A percentile compares a stretch with the other conserved stretches of the same genome.
Evolutionary conservation across 2,888 invertebrate species (phyloP).

Genomic region (Himalopsyche kuldschensis): DNA sequence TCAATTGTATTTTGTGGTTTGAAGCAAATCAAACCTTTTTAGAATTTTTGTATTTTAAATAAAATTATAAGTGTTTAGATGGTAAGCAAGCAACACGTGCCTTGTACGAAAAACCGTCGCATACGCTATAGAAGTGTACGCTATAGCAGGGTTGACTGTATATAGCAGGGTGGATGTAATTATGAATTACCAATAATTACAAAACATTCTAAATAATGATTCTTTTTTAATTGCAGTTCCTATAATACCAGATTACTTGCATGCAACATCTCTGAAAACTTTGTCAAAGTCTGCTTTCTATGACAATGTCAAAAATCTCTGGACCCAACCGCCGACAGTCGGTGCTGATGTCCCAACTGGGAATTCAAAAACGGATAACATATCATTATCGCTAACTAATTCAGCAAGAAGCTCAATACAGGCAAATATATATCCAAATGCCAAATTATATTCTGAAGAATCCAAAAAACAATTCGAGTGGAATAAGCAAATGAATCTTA

Average conservation of each 20-base stretch:
- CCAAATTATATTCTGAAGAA: too few species aligned
- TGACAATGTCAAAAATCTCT: constrained; percentile 45
- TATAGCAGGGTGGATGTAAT: constrained; percentile 20
- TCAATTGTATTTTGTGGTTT: too few species aligned
- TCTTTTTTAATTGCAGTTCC: constrained; percentile 63
- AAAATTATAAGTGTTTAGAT: too few species aligned
- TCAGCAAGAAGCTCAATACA: too few species aligned
- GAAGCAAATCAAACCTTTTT: too few species aligned
- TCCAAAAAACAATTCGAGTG: too few species aligned
- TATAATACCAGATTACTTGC: constrained; percentile 76
- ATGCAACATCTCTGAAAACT: constrained; percentile 56
- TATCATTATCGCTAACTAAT: neutral
- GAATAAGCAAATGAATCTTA: neutral
- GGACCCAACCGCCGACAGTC: constrained; percentile 40
- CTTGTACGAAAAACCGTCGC: too few species aligned
- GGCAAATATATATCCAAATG: too few species aligned
- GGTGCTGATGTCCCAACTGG: neutral
- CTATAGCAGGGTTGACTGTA: too few species aligned
- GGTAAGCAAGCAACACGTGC: too few species aligned
- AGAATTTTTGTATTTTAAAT: too few species aligned
- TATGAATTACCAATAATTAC: neutral
- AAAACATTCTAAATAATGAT: neutral
- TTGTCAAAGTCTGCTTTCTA: constrained; percentile 43
- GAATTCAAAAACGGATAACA: neutral
- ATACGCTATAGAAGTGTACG: too few species aligned